These are phyloP conservation scores for Romanogobio albipinnatus DNA, from an alignment of 2,113 vertebrate species.

Conservation along the genomic window DNA sequence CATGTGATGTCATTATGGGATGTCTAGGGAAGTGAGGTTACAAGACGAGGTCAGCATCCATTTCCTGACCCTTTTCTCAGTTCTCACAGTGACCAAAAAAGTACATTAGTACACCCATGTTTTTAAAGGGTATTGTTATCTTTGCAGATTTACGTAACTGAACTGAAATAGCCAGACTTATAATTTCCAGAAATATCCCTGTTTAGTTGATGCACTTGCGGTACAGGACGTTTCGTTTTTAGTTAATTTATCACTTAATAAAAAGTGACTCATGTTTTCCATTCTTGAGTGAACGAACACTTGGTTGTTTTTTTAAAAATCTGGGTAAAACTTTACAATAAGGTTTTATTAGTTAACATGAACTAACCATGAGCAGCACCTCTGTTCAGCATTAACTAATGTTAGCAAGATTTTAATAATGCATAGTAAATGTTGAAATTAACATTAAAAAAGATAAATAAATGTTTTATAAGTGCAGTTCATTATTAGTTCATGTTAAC, in stretches of 20 bases:
- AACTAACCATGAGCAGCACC: no score
- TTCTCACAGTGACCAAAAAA: conserved; percentile 32
- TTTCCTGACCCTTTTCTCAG: conserved; percentile 45
- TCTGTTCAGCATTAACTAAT: no score
- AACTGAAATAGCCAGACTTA: conserved; percentile 32
- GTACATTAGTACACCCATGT: conserved; percentile 29
- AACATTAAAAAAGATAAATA: no score
- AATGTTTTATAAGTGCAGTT: no score
- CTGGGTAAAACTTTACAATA: no score
- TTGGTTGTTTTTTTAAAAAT: neutral
- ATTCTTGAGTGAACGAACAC: neutral
- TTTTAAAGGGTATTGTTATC: conserved; percentile 52
- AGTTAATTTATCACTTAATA: conserved; percentile 32
- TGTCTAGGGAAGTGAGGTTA: conserved; percentile 50
- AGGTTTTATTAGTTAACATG: no score
- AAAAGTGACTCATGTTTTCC: conserved; percentile 25
- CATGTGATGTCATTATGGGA: conserved; percentile 54
- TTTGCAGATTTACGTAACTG: conserved; percentile 41
- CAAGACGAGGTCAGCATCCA: conserved; percentile 30
- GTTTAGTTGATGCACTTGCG: neutral
- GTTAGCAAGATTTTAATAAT: no score
- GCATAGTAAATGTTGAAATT: no score
- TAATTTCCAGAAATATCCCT: conserved; percentile 32
- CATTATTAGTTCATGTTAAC: no score
- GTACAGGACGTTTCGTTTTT: conserved; percentile 25